phyloP scores from a whole-genome alignment of 2,888 invertebrate genomes.

The Polymixis lichenea region DNA sequence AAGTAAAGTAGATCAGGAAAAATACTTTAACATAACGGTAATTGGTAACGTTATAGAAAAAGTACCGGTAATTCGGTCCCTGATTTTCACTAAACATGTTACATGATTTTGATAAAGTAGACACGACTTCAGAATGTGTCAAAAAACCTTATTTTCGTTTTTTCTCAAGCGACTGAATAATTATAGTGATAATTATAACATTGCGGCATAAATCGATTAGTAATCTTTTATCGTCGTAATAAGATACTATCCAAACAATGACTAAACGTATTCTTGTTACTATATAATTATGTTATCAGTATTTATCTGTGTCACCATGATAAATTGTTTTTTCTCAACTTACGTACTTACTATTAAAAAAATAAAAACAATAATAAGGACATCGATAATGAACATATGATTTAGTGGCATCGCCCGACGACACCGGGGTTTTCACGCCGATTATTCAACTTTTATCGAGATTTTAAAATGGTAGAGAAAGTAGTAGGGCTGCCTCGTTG shows the following conservation, averaged over 20 bases:
- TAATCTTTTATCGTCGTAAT: not conserved
- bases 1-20: no score
- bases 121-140: not conserved
- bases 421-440: no score
- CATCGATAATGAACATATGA: not conserved
- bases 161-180: not conserved
- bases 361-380: not conserved
- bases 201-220: not conserved
- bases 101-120: not conserved
- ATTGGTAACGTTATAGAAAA: no score
- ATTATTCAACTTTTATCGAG: not conserved
- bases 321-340: not conserved
- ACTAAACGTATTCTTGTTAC: conserved; percentile 7
- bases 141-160: not conserved
- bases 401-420: not conserved
- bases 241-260: conserved; percentile 4
- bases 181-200: not conserved
- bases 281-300: not conserved
- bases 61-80: no score
- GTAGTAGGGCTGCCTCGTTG: no score
- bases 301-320: conserved; percentile 10
- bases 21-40: no score
- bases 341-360: not conserved
- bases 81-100: no score
- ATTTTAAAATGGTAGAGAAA: no score